Conservation (phyloP, 2,888 invertebrate species). For the Caenorhabditis auriculariae region DNA sequence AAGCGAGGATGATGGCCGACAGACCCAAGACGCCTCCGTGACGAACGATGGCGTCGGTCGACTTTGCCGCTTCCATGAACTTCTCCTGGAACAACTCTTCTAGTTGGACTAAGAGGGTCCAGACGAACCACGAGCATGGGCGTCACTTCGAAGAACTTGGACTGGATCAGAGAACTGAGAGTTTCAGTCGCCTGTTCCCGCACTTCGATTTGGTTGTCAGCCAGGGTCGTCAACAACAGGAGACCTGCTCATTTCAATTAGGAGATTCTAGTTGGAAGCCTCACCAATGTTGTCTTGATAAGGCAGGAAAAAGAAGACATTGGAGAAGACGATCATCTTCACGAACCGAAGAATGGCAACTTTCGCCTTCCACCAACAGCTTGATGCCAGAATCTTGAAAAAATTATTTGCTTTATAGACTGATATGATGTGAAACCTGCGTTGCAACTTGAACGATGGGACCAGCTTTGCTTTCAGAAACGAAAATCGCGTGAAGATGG, state of each 20-base stretch:
- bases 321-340: constrained; percentile 69
- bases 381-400: constrained; percentile 8
- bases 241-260: constrained; percentile 6
- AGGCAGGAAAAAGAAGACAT: constrained; percentile 65
- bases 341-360: constrained; percentile 66
- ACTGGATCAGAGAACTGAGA: constrained; percentile 83
- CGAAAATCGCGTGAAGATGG: constrained; percentile 40
- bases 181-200: constrained; percentile 80
- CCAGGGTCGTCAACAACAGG: constrained; percentile 5
- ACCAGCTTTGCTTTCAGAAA: constrained; percentile 17
- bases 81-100: constrained; percentile 16
- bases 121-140: constrained; percentile 49
- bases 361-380: constrained; percentile 67
- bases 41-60: constrained; percentile 57
- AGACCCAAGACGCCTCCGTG: constrained; percentile 86
- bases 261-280: not conserved
- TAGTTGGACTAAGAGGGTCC: not conserved
- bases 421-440: constrained; percentile 7
- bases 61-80: constrained; percentile 25
- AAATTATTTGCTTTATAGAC: not conserved
- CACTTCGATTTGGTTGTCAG: constrained; percentile 68
- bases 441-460: constrained; percentile 19
- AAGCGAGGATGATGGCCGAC: constrained; percentile 78
- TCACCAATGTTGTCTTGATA: constrained; percentile 32
- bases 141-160: constrained; percentile 73